Evolutionary conservation across 2,113 vertebrate species (phyloP).

Genomic region (Pseudopodoces humilis): DNA sequence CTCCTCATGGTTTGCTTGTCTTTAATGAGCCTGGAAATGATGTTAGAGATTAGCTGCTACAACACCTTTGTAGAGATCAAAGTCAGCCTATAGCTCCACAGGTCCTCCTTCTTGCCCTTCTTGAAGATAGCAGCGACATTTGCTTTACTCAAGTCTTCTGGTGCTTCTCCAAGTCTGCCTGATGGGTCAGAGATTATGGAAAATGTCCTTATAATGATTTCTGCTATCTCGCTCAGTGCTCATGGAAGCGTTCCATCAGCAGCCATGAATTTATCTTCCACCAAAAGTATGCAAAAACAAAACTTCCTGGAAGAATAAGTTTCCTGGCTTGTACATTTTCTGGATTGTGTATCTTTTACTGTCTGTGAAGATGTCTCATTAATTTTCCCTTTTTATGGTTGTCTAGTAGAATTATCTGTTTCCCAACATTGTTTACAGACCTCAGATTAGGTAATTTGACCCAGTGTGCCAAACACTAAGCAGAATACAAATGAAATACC

Average conservation of each 20-base stretch:
- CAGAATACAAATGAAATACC: neutral
- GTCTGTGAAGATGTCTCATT: neutral
- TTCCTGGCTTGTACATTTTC: neutral
- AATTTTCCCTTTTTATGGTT: neutral
- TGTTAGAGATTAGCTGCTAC: neutral
- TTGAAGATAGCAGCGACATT: neutral
- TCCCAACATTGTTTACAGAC: neutral
- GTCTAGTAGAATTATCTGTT: neutral
- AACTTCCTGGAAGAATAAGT: neutral
- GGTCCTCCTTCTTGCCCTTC: neutral
- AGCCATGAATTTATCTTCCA: neutral
- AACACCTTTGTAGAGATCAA: neutral
- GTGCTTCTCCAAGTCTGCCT: neutral
- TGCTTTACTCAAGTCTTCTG: neutral
- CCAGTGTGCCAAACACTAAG: neutral
- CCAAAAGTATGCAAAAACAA: neutral
- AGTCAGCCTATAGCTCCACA: neutral
- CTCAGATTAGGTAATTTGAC: neutral
- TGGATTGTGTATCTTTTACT: neutral
- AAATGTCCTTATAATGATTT: neutral
- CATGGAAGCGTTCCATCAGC: neutral
- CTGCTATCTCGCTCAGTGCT: neutral
- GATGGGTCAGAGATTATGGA: neutral
- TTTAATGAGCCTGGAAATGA: neutral
- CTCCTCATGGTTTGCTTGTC: neutral